Conservation (phyloP, 2,888 invertebrate genomes). For the Amiota mariae region DNA sequence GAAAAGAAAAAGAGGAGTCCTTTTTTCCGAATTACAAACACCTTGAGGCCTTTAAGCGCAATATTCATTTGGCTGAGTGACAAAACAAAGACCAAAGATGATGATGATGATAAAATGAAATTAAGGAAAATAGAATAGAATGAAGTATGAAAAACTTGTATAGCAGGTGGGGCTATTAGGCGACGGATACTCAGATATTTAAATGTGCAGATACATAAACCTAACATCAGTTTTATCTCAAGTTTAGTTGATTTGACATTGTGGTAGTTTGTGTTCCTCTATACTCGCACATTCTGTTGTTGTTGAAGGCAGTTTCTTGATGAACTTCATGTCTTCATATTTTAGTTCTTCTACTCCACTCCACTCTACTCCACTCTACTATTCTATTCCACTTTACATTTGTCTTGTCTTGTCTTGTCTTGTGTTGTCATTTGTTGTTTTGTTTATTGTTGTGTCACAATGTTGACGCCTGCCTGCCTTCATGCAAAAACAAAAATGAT, state of each 20-base stretch:
- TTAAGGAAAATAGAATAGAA: not conserved
- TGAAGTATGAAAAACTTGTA: not conserved
- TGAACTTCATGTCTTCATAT: conserved; percentile 10
- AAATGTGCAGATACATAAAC: not conserved
- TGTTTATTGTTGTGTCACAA: conserved; percentile 53
- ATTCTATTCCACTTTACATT: not conserved
- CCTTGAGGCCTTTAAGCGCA: conserved; percentile 3
- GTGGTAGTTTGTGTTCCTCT: not conserved
- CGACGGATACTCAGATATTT: not conserved
- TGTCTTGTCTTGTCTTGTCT: not conserved
- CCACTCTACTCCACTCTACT: not conserved
- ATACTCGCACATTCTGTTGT: too few species aligned
- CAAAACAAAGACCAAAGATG: not conserved
- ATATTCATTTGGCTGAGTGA: conserved; percentile 4
- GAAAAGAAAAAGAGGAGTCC: conserved; percentile 7
- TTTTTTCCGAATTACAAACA: conserved; percentile 6
- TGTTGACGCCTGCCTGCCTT: conserved; percentile 61
- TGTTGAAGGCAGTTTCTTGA: conserved; percentile 7
- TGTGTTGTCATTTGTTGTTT: not conserved
- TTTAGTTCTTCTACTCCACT: not conserved
- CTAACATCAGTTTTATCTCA: conserved; percentile 17
- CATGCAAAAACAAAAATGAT: conserved; percentile 43
- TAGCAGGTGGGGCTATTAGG: conserved; percentile 1
- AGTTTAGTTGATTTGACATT: not conserved
- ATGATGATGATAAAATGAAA: not conserved